phyloP scores from a whole-genome alignment of 2,113 vertebrate genomes.

The Cephalopholis sonnerati region DNA sequence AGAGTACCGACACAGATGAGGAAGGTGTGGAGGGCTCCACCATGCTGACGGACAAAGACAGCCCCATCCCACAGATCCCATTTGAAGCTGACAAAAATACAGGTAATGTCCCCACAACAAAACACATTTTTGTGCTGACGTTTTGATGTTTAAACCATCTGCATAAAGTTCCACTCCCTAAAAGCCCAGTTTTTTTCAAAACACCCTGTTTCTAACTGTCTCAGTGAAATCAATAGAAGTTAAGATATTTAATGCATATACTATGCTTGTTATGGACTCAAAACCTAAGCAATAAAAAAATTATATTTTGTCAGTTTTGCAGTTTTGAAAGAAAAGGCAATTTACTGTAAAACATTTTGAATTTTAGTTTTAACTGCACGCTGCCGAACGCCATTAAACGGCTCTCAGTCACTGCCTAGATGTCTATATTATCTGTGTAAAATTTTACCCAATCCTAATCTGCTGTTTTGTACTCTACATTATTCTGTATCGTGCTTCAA shows the following conservation, averaged over 20 bases:
- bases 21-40: constrained; percentile 89
- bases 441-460: neutral
- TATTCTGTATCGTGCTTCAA: neutral
- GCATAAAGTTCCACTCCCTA: no score
- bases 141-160: neutral
- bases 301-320: neutral
- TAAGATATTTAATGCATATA: neutral
- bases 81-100: constrained; percentile 85
- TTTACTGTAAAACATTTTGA: neutral
- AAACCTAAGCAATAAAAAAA: neutral
- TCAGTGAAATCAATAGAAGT: neutral
- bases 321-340: neutral
- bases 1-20: constrained; percentile 98
- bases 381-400: neutral
- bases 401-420: neutral
- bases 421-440: neutral
- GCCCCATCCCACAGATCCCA: constrained; percentile 88
- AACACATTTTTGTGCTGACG: no score
- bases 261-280: neutral
- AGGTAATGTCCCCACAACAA: constrained; percentile 62
- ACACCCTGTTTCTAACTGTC: no score
- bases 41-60: constrained; percentile 87
- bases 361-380: neutral
- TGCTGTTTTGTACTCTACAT: neutral
- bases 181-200: no score